Evolutionary conservation across 2,797 vertebrate genomes (phyloP).

Genomic region (Ara ararauna): DNA sequence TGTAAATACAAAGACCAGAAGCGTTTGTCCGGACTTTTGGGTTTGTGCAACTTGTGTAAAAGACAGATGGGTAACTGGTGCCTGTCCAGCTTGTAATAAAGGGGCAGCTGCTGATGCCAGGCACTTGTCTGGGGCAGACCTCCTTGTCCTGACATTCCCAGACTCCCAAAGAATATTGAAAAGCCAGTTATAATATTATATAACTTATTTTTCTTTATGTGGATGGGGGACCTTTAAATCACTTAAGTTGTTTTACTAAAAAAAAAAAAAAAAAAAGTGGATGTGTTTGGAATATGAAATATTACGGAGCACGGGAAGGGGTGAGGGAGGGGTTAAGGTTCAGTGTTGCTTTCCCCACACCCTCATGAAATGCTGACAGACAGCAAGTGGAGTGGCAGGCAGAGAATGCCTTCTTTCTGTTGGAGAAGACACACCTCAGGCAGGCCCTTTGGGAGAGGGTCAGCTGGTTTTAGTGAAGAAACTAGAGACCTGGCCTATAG

Average conservation of each 20-base stretch:
- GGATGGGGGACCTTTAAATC: constrained; percentile 69
- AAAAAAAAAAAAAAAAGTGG: neutral
- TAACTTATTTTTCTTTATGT: constrained; percentile 76
- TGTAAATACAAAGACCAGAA: constrained; percentile 94
- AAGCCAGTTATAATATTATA: constrained; percentile 71
- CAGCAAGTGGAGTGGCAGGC: neutral
- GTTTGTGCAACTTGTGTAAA: constrained; percentile 82
- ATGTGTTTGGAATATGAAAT: constrained; percentile 47
- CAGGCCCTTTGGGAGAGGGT: too few species aligned
- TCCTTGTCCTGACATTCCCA: constrained; percentile 66
- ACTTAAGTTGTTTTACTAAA: constrained; percentile 35
- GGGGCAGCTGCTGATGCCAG: constrained; percentile 73
- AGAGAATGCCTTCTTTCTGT: too few species aligned
- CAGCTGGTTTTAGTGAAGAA: too few species aligned
- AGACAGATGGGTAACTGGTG: constrained; percentile 76
- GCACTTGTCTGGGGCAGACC: constrained; percentile 68
- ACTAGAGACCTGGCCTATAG: too few species aligned
- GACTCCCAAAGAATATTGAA: constrained; percentile 76
- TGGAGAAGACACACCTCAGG: too few species aligned
- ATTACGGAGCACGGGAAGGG: neutral
- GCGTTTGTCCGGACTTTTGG: constrained; percentile 83
- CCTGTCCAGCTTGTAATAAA: constrained; percentile 73
- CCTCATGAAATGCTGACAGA: constrained; percentile 1
- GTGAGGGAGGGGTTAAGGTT: constrained; percentile 2
- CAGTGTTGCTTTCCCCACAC: constrained; percentile 26